These are phyloP conservation scores for Eurois occulta DNA, from an alignment of 2,888 invertebrate genomes.

Conservation along the genomic window DNA sequence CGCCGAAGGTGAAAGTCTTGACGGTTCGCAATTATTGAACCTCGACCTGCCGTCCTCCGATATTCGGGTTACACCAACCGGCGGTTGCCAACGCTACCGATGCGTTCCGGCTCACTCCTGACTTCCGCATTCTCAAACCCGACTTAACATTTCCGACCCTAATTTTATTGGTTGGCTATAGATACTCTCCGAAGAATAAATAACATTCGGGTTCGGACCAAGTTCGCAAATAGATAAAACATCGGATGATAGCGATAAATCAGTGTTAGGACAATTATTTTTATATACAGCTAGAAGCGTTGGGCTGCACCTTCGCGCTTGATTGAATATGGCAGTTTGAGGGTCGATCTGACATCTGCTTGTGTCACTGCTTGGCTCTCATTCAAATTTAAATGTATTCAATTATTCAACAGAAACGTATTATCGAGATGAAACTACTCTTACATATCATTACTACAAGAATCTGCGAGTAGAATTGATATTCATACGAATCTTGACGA, in stretches of 20 bases:
- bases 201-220: constrained; percentile 47
- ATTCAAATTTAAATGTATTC: constrained; percentile 84
- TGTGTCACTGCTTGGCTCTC: constrained; percentile 80
- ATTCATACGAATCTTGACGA: constrained; percentile 34
- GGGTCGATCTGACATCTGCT: constrained; percentile 84
- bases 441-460: constrained; percentile 51
- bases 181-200: constrained; percentile 37
- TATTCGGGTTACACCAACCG: constrained; percentile 79
- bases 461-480: constrained; percentile 38
- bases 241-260: constrained; percentile 50
- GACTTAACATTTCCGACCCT: constrained; percentile 55
- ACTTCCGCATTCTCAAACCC: constrained; percentile 77
- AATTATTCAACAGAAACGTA: constrained; percentile 64
- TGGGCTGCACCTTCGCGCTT: constrained; percentile 83
- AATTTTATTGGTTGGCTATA: constrained; percentile 52
- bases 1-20: constrained; percentile 90
- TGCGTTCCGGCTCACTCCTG: constrained; percentile 67
- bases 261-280: constrained; percentile 65
- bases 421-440: constrained; percentile 51
- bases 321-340: constrained; percentile 83
- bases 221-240: constrained; percentile 56
- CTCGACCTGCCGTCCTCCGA: constrained; percentile 86
- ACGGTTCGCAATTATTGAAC: constrained; percentile 87
- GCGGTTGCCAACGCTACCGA: constrained; percentile 65
- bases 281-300: constrained; percentile 63